Conservation (phyloP, 2,888 invertebrate species). For the Pristionchus entomophagus region DNA sequence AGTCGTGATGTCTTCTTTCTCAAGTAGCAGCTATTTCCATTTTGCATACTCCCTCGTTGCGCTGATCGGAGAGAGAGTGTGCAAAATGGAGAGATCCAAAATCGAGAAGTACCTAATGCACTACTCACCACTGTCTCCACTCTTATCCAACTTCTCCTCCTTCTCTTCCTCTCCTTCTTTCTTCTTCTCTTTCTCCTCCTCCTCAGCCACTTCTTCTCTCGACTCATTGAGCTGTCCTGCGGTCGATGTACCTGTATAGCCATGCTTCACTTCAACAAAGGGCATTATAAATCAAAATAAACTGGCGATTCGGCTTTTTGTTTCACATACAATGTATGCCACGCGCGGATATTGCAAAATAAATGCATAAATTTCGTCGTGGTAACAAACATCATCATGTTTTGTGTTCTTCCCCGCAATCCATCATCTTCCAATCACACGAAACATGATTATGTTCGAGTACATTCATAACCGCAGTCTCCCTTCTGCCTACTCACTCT, state of each 20-base stretch:
- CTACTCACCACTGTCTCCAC: slow-evolving; percentile 8
- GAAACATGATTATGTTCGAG: background rate
- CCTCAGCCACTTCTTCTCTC: slow-evolving; percentile 6
- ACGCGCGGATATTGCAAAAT: too few species aligned
- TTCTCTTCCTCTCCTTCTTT: background rate
- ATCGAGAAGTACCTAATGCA: background rate
- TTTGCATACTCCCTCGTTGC: too few species aligned
- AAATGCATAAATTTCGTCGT: too few species aligned
- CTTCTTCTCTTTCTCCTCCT: background rate
- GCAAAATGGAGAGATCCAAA: too few species aligned
- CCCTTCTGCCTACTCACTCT: background rate
- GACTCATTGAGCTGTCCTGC: background rate
- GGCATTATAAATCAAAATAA: background rate
- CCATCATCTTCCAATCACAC: background rate
- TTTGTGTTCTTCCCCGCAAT: too few species aligned
- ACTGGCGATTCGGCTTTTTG: too few species aligned
- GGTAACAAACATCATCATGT: too few species aligned
- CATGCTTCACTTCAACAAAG: background rate
- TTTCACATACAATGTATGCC: too few species aligned
- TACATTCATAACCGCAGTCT: background rate
- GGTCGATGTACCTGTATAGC: background rate
- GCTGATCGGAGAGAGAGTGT: too few species aligned
- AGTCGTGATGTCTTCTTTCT: too few species aligned
- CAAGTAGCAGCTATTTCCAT: too few species aligned
- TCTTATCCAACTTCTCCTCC: background rate